Base-by-base conservation (phyloP, 1,140 invertebrate species). In the Nasonia giraulti region DNA sequence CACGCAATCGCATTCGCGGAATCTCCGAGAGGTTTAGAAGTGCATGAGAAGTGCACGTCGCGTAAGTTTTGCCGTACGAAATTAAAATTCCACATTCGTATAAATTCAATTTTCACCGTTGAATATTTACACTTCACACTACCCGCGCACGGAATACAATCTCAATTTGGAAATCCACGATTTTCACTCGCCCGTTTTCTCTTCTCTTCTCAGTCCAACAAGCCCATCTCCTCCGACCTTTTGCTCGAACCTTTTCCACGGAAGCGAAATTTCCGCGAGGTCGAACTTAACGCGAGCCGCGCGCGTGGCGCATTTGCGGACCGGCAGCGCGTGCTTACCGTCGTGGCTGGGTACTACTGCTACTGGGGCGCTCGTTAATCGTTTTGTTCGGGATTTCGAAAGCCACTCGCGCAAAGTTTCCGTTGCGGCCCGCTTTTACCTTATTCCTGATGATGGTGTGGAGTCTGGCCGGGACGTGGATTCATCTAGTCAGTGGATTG, bases 311-410 rank as follows among this genome's bases (percentile, higher is more conserved):
- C 55, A 69, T 23, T 79, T 40, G 27, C 27, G 40, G 47, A 23
- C 23, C 4, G 55, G 2, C 1, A 20, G 20, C 37, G 23, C 33
- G 2, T 71, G 44, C 80, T 50, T 50, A 50, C 14, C 47, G n/a
- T 14, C 40, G 5, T 6, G 10, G 27, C 37, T 73, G 23, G 27
- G 23, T 79, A 12, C 3, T 27, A 8, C 71, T 23, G 2, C 27
- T 47, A 27, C 27, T 27, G 27, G 27, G 20, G 44, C 31, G 68
- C 78, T 85, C 86, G 83, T 87, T 87, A 87, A 87, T 87, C 83
- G 86, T 80, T 85, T 87, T 87, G 83, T 87, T 85, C 75, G 71
- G 62, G 55, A 86, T 76, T 83, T 62, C 23, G 50, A 80, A 80
- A 84, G 31, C 76, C 47, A 71, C 73, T 74, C 40, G 75, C 40